Conservation (phyloP, 2,797 vertebrate genomes). For the Anguilla anguilla region DNA sequence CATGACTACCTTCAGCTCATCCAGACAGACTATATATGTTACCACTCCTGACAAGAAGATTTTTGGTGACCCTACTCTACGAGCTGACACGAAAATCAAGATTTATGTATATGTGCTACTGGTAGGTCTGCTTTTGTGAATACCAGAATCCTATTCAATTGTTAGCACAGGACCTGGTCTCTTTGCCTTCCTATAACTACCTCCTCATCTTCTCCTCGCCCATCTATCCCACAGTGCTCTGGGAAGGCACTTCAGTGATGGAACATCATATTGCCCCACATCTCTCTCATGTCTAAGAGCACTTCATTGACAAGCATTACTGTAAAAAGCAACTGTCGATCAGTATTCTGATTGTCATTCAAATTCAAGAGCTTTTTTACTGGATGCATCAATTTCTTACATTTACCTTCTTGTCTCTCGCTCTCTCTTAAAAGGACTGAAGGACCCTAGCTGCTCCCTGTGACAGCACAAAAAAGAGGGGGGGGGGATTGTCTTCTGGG, state of each 20-base stretch:
- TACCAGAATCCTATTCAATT: background rate
- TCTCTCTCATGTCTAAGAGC: background rate
- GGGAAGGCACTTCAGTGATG: background rate
- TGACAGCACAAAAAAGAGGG: background rate
- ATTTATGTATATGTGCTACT: background rate
- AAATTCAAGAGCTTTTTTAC: background rate
- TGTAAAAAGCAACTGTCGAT: background rate
- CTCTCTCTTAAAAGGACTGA: background rate
- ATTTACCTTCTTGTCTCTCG: background rate
- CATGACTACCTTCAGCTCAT: background rate
- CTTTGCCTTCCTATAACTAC: background rate
- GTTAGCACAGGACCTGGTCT: background rate
- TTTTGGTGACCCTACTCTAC: background rate
- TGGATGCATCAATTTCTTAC: background rate
- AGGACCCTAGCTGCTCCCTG: background rate
- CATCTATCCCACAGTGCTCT: background rate
- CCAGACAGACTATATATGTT: background rate
- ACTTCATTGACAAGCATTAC: background rate
- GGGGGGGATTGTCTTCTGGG: background rate
- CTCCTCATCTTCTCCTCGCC: background rate
- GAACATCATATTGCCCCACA: background rate
- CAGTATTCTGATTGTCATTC: conserved; percentile 12
- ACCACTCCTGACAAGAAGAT: background rate
- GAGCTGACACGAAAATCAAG: background rate
- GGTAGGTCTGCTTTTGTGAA: background rate